A percentile compares a stretch with the other conserved stretches of the same genome.
Evolutionary conservation across 2,113 vertebrate genomes (phyloP).

Genomic region (Elephas maximus): DNA sequence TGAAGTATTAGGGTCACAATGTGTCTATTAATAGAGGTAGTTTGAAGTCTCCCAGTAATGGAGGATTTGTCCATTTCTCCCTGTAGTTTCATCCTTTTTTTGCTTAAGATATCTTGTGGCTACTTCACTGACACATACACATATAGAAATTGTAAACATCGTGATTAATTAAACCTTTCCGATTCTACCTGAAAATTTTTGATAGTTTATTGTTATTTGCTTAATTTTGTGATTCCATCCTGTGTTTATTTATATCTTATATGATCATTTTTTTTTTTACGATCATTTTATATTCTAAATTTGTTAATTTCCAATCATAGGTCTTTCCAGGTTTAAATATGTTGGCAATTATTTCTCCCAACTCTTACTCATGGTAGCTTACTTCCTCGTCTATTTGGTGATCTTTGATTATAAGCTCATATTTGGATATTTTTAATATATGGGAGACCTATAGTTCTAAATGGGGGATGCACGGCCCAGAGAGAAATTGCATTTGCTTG

Average conservation of each 20-base stretch:
- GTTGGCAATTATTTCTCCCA: background rate
- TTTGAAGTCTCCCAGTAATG: background rate
- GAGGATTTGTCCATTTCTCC: background rate
- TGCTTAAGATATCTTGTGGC: background rate
- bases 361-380: background rate
- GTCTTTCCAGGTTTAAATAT: background rate
- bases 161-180: background rate
- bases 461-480: background rate
- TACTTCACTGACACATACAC: background rate
- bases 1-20: too few relatives aligned
- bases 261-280: background rate
- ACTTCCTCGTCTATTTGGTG: background rate
- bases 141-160: background rate
- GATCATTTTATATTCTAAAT: background rate
- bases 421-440: background rate
- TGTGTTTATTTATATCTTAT: background rate
- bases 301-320: background rate
- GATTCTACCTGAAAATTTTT: background rate
- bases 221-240: background rate
- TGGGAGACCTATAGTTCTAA: background rate
- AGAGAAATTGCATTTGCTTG: background rate
- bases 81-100: background rate
- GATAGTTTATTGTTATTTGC: background rate
- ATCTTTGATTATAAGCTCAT: background rate
- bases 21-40: background rate